Base-by-base conservation (phyloP, 2,888 invertebrate genomes). In the Octodonta nipae region DNA sequence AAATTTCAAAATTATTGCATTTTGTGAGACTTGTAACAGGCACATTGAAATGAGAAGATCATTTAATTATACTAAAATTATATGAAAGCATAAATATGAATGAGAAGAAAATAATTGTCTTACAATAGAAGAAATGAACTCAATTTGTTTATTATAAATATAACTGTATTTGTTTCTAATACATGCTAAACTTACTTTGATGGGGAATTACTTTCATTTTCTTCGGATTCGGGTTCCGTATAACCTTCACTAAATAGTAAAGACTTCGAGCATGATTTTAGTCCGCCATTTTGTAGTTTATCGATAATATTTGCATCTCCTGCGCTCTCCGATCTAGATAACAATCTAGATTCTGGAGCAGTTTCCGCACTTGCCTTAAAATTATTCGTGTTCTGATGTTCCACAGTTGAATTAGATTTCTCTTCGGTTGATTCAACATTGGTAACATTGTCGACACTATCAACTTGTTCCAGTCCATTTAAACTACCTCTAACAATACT, bases 221-320 rank as follows among this genome's bases (percentile, higher is more conserved):
- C 50, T 12, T 53, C 46, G 1, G 56, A 54, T 13, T 54, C 50
- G 11, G n/a, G n/a, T 11, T 46, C 51, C 11, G 43, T 32, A 22
- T 63, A 63, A 36, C 66, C 66, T 15, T 62, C 64, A 28, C 68
- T 68, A 37, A 73, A 73, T 44, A 70, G 69, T 15, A 74, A 56
- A 3, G 66, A 62, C 31, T 72, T 54, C 5, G 71, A 68, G 56
- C 73, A 73, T 16, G 63, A 56, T 3, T 69, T 66, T 63, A 70
- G 32, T 26, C 46, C 53, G 28, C 45, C 54, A 32, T 70, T 67
- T 51, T 76, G 75, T 27, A 79, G 56, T 49, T 79, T 80, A 45
- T 78, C 77, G 16, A 81, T 60, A 17, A 84, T 76, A 50, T 80
- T 76, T 4, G 79, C 77, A 56, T 84, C 84, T n/a, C 78, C 79